A percentile compares a stretch with the other conserved stretches of the same genome.
Conservation (phyloP, 2,888 invertebrate species). For the Acronicta leporina region DNA sequence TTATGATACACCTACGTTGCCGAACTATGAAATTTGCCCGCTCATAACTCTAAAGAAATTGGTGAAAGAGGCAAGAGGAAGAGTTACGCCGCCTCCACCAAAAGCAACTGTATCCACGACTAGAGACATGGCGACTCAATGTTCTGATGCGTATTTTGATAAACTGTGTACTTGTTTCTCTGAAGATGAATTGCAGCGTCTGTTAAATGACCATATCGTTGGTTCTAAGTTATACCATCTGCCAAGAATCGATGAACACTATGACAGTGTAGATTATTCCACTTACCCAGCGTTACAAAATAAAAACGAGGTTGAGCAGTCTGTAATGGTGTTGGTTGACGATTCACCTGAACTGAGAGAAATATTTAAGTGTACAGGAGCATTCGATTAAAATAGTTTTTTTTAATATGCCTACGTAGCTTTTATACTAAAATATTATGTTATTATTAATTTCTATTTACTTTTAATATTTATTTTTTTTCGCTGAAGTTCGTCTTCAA, state of each 20-base stretch:
- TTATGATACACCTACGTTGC: slow-evolving; percentile 66
- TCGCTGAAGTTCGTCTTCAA: no score
- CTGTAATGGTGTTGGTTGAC: background rate
- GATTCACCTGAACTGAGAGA: slow-evolving; percentile 9
- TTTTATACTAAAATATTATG: background rate
- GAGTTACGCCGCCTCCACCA: slow-evolving; percentile 34
- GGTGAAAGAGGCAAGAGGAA: slow-evolving; percentile 66
- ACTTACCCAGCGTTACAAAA: background rate
- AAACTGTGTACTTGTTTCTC: slow-evolving; percentile 74
- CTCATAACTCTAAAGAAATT: slow-evolving; percentile 64
- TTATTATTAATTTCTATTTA: no score
- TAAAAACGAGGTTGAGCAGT: background rate
- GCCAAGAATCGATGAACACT: background rate
- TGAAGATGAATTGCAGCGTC: slow-evolving; percentile 51
- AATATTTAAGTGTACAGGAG: slow-evolving; percentile 5
- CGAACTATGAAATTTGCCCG: slow-evolving; percentile 72
- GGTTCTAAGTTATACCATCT: slow-evolving; percentile 12
- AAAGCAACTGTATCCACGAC: slow-evolving; percentile 58
- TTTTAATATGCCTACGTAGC: background rate
- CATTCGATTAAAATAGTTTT: slow-evolving; percentile 5
- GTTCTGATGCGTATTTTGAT: slow-evolving; percentile 70
- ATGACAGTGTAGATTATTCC: slow-evolving; percentile 1
- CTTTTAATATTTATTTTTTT: no score
- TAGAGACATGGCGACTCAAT: slow-evolving; percentile 69
- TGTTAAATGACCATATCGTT: background rate